phyloP scores from a whole-genome alignment of 2,888 invertebrate species.

The Gisinianus flammeolus region DNA sequence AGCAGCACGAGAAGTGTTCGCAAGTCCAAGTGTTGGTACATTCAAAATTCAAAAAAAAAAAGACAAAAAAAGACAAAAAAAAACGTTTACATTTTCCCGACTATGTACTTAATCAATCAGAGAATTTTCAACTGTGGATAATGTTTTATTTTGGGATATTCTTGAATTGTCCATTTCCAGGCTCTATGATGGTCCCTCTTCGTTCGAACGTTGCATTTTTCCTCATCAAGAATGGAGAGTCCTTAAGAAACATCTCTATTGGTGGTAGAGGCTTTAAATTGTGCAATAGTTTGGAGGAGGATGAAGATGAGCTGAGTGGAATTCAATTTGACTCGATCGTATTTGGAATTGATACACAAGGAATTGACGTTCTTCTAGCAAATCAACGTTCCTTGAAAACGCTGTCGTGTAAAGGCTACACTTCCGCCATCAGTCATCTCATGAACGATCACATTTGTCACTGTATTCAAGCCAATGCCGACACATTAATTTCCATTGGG shows the following conservation, averaged over 20 bases:
- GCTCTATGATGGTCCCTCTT: background rate
- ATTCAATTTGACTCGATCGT: background rate
- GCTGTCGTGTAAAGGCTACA: background rate
- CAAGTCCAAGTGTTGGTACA: no score
- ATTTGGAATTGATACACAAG: background rate
- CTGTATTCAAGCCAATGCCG: background rate
- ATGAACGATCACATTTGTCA: background rate
- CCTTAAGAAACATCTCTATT: background rate
- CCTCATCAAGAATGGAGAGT: background rate
- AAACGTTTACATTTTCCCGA: no score
- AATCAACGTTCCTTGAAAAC: background rate
- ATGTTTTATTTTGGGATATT: no score
- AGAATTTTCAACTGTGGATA: no score
- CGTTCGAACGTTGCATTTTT: background rate
- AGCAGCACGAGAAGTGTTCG: background rate
- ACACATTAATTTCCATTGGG: background rate
- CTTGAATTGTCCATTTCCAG: background rate
- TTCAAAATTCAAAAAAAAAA: no score
- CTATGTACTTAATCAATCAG: no score
- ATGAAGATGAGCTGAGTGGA: background rate
- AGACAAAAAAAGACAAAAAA: no score
- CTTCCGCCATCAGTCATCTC: background rate
- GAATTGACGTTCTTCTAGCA: background rate
- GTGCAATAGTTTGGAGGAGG: background rate
- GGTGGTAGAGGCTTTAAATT: background rate